A percentile compares a stretch with the other conserved stretches of the same genome.
Conservation (phyloP, 2,797 vertebrate genomes). For the Tokudaia muenninki region DNA sequence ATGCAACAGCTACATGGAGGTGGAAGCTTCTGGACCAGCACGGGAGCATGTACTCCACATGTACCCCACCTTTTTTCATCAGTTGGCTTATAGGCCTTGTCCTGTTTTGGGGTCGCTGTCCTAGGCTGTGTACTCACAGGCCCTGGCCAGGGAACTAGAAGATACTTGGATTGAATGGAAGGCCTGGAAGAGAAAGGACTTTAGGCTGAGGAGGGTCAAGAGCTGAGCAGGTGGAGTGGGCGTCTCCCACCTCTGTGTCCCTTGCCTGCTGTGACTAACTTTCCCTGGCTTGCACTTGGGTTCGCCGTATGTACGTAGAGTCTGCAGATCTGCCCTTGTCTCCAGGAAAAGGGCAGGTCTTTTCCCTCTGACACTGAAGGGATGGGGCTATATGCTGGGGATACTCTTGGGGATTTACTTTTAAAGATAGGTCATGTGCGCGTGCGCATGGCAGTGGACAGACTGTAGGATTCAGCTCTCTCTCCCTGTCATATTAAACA, state of each 20-base stretch:
- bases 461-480: background rate
- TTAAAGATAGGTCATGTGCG: background rate
- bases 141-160: background rate
- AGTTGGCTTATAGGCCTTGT: background rate
- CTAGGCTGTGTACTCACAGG: background rate
- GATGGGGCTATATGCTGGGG: rapidly evolving
- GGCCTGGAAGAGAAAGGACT: background rate
- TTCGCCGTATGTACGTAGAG: background rate
- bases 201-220: background rate
- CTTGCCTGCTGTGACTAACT: background rate
- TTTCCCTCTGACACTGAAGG: background rate
- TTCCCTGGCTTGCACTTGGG: background rate
- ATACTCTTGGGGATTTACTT: background rate
- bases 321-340: background rate
- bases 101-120: background rate
- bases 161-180: background rate
- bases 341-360: background rate
- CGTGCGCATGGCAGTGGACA: background rate
- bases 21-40: background rate
- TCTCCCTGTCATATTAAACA: background rate
- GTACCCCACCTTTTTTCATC: background rate
- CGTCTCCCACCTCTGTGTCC: background rate
- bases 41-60: no score
- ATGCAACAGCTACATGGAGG: background rate
- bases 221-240: background rate